These are phyloP conservation scores for Tychaedon coryphoeus DNA, from an alignment of 2,113 vertebrate genomes.

Conservation along the genomic window DNA sequence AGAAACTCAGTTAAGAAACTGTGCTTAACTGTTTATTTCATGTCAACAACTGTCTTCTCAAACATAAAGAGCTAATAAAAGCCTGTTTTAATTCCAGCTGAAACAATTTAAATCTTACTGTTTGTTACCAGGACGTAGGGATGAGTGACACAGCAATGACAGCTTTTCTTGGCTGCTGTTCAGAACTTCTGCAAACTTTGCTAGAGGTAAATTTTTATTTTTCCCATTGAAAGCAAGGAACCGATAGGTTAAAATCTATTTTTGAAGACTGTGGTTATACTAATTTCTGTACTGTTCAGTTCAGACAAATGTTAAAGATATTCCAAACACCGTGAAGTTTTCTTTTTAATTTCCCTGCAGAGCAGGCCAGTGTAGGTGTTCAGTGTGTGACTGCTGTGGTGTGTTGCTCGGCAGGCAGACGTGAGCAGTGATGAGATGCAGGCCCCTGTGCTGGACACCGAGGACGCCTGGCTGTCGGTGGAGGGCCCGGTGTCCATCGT, in stretches of 20 bases:
- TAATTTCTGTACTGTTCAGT: background rate
- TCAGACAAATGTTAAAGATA: background rate
- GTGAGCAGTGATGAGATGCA: constrained; percentile 83
- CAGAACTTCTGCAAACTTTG: constrained; percentile 89
- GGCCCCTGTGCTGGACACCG: constrained; percentile 79
- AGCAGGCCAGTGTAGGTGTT: rapidly evolving
- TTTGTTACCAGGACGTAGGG: constrained; percentile 85
- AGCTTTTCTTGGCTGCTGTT: constrained; percentile 88
- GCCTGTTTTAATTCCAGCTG: background rate
- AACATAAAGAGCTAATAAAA: background rate
- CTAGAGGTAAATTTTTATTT: constrained; percentile 85
- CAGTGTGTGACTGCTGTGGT: background rate
- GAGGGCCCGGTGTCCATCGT: constrained; percentile 90
- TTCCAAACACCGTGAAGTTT: rapidly evolving
- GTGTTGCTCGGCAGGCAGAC: constrained; percentile 78
- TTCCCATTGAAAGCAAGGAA: background rate
- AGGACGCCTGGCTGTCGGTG: constrained; percentile 85
- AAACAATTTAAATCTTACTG: background rate
- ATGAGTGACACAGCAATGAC: constrained; percentile 90
- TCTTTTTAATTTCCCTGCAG: background rate
- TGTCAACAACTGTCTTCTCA: background rate
- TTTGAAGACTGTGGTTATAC: background rate
- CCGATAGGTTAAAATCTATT: background rate
- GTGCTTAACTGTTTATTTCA: background rate
- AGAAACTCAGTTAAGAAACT: background rate